These are phyloP conservation scores for Druceiella hillmani DNA, from an alignment of 2,888 invertebrate species.

Conservation along the genomic window DNA sequence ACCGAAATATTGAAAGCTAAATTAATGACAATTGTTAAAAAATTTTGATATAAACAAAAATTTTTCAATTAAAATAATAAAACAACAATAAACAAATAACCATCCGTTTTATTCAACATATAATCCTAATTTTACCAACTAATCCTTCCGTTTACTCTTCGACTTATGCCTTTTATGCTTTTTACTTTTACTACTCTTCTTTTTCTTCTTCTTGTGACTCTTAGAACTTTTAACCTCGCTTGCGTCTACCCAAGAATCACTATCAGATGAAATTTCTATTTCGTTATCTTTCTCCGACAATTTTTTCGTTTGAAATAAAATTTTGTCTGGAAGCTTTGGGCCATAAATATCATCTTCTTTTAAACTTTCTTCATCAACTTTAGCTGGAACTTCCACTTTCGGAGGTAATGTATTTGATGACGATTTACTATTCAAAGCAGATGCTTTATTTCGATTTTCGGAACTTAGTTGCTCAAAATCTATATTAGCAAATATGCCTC, in stretches of 20 bases:
- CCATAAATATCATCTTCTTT: conserved; percentile 39
- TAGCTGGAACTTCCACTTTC: background rate
- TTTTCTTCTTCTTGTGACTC: conserved; percentile 37
- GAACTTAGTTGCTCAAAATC: conserved; percentile 55
- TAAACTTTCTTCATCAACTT: conserved; percentile 12
- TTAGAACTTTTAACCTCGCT: conserved; percentile 32
- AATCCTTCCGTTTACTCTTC: no score
- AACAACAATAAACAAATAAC: no score
- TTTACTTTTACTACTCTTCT: conserved; percentile 36
- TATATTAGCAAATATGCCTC: conserved; percentile 65
- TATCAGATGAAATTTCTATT: conserved; percentile 34
- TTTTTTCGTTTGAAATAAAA: no score
- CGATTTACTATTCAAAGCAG: background rate
- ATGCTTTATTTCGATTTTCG: conserved; percentile 35
- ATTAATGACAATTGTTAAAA: no score
- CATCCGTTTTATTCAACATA: no score
- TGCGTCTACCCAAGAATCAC: conserved; percentile 50
- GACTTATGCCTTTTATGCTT: conserved; percentile 45
- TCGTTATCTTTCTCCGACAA: conserved; percentile 26
- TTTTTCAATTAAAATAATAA: no score
- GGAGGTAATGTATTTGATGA: background rate
- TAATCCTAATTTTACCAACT: no score
- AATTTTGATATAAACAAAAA: no score
- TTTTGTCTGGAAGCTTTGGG: conserved; percentile 54
- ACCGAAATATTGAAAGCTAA: no score